phyloP scores from a whole-genome alignment of 1,140 invertebrate species.

The Lepidurus packardi region DNA sequence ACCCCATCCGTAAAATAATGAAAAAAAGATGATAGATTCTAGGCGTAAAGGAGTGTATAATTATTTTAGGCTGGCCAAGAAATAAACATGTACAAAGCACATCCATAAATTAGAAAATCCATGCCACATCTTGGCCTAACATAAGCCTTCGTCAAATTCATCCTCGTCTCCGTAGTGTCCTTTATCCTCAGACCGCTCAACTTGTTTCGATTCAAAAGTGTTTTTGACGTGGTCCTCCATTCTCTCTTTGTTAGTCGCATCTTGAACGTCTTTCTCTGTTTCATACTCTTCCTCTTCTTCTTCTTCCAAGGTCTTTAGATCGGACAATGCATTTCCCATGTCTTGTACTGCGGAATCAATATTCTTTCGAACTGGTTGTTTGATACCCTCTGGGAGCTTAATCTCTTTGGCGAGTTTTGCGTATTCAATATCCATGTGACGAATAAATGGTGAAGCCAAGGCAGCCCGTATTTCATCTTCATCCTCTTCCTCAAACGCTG shows the following conservation, averaged over 20 bases:
- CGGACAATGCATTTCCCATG: background rate
- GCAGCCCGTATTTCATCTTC: slow-evolving; percentile 66
- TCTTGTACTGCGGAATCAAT: background rate
- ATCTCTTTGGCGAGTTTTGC: slow-evolving; percentile 71
- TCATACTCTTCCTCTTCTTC: background rate
- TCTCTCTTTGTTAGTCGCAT: background rate
- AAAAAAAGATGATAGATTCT: too few species aligned
- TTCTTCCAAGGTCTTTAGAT: background rate
- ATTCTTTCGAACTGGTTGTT: background rate
- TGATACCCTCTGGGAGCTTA: slow-evolving; percentile 57
- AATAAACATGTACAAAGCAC: background rate
- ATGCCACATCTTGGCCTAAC: background rate
- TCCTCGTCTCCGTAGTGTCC: background rate
- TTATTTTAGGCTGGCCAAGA: background rate
- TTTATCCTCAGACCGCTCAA: background rate
- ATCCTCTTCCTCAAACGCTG: slow-evolving; percentile 78
- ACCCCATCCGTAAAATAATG: too few species aligned
- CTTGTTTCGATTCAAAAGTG: background rate
- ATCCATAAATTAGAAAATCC: background rate
- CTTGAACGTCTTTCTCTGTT: background rate
- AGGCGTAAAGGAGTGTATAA: background rate
- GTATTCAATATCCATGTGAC: slow-evolving; percentile 92
- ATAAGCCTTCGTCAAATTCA: slow-evolving; percentile 5
- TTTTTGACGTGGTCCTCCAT: background rate
- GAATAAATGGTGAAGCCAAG: slow-evolving; percentile 78